Evolutionary conservation across 1,140 invertebrate species (phyloP).

Genomic region (Drosophila obscura): DNA sequence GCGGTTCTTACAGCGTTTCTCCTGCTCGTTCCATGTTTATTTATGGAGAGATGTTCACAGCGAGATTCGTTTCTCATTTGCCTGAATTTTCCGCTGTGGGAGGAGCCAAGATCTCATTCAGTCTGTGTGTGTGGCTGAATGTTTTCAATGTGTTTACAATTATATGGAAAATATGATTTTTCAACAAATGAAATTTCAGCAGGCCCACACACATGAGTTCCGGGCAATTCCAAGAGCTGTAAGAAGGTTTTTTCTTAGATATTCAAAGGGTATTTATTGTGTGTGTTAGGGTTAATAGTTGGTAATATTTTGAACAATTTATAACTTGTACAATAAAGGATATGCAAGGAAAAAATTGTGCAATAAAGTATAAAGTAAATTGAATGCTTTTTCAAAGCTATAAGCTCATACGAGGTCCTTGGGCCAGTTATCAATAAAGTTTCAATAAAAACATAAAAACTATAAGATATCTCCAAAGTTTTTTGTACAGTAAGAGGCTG

Average conservation of each 20-base stretch:
- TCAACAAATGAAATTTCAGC: slow-evolving; percentile 72
- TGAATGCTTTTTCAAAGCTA: slow-evolving; percentile 5
- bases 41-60: slow-evolving; percentile 25
- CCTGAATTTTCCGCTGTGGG: slow-evolving; percentile 31
- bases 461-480: not conserved
- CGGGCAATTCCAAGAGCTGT: not conserved
- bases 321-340: not conserved
- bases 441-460: too few relatives aligned
- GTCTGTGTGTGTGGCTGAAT: slow-evolving; percentile 27
- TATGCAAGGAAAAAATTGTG: slow-evolving; percentile 6
- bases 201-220: slow-evolving; percentile 24
- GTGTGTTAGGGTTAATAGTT: too few relatives aligned
- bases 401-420: not conserved
- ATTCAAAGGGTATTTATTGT: too few relatives aligned
- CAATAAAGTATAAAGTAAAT: not conserved
- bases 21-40: slow-evolving; percentile 38
- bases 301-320: too few relatives aligned
- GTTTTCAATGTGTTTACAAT: slow-evolving; percentile 42
- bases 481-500: too few relatives aligned
- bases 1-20: slow-evolving; percentile 26
- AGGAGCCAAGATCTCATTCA: slow-evolving; percentile 47
- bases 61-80: slow-evolving; percentile 43
- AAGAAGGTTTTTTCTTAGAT: too few relatives aligned
- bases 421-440: not conserved
- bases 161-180: slow-evolving; percentile 44